phyloP scores from a whole-genome alignment of 2,113 vertebrate species.

The Cygnus atratus region DNA sequence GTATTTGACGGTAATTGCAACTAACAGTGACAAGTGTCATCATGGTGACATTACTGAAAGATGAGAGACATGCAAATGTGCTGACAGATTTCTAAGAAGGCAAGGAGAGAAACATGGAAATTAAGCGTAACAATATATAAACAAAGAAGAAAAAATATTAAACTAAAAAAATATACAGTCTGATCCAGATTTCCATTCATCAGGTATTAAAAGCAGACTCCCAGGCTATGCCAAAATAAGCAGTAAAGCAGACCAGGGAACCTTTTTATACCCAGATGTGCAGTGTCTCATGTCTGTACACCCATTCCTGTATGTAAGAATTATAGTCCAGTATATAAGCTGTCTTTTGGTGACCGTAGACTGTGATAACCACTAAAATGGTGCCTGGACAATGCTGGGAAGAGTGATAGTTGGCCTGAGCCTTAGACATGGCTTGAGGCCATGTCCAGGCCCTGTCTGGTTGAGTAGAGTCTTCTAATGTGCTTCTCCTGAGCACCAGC shows the following conservation, averaged over 20 bases:
- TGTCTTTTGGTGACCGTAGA: background rate
- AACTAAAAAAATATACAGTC: background rate
- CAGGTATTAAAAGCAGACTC: background rate
- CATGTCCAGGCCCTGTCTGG: background rate
- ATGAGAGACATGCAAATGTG: background rate
- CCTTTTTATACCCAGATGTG: background rate
- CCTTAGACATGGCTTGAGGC: background rate
- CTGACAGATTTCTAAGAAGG: background rate
- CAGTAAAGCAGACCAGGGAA: background rate
- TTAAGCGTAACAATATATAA: background rate
- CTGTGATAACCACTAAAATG: background rate
- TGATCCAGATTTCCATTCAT: background rate
- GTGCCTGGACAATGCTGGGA: background rate
- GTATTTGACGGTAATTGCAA: background rate
- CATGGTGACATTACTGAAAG: background rate
- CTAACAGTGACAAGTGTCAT: background rate
- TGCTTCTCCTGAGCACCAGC: background rate
- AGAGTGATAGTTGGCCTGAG: background rate
- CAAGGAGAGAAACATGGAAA: background rate
- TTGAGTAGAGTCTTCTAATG: background rate
- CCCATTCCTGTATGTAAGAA: background rate
- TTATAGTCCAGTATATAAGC: background rate
- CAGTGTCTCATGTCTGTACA: background rate
- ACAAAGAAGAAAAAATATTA: background rate
- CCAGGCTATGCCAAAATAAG: background rate